These are phyloP conservation scores for Bombus balteatus DNA, from an alignment of 1,140 invertebrate genomes.

Conservation along the genomic window DNA sequence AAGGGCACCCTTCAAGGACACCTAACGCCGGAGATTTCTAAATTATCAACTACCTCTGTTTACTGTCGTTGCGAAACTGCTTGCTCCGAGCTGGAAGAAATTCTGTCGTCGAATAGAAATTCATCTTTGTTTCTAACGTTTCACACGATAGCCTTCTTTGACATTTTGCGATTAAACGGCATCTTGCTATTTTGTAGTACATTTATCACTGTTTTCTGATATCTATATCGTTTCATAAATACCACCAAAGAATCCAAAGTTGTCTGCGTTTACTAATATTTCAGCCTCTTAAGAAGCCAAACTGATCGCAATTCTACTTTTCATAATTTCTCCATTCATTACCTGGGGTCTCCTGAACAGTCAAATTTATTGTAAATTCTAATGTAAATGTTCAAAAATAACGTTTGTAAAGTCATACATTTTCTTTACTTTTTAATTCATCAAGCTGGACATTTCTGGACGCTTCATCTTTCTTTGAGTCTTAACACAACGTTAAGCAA, in stretches of 20 bases:
- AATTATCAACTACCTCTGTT: conserved; percentile 24
- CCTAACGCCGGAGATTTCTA: conserved; percentile 32
- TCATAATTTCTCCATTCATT: no score
- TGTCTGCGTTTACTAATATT: no score
- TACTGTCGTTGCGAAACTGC: conserved; percentile 11
- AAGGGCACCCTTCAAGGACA: conserved; percentile 20
- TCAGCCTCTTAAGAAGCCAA: no score
- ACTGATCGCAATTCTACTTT: no score
- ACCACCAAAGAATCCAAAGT: background rate
- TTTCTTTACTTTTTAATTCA: no score
- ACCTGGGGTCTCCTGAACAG: no score
- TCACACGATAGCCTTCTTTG: no score
- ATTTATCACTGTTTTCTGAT: background rate
- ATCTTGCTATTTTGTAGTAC: background rate
- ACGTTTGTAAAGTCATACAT: no score
- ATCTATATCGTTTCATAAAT: background rate
- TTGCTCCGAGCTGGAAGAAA: conserved; percentile 9
- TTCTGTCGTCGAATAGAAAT: conserved; percentile 17
- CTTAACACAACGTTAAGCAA: no score
- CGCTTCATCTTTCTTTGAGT: background rate
- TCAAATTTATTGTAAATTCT: no score
- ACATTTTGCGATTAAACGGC: background rate
- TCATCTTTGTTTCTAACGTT: background rate
- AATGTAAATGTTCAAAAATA: no score
- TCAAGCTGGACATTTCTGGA: background rate